Evolutionary conservation across 2,888 invertebrate species (phyloP).

Genomic region (Fabriciana adippe): DNA sequence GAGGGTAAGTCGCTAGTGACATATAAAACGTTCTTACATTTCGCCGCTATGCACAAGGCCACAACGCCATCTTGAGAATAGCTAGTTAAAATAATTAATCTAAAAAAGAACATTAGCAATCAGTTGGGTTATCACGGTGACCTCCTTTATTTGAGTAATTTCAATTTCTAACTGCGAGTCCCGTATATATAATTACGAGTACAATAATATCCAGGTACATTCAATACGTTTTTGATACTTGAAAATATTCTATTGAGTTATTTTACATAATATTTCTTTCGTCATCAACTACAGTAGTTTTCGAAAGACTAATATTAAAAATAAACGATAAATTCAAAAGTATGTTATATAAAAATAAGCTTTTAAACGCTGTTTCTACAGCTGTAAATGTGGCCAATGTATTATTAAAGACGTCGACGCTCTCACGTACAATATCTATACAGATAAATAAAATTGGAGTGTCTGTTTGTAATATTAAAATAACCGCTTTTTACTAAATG

Average conservation of each 20-base stretch:
- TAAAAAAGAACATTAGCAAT: slow-evolving; percentile 30
- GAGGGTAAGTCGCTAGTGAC: not conserved
- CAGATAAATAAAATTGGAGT: too few relatives aligned
- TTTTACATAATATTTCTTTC: not conserved
- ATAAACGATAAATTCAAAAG: too few relatives aligned
- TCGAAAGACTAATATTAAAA: too few relatives aligned
- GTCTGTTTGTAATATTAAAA: too few relatives aligned
- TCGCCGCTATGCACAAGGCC: slow-evolving; percentile 14
- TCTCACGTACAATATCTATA: too few relatives aligned
- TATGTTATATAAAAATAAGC: too few relatives aligned
- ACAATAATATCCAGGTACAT: not conserved
- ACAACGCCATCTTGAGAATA: slow-evolving; percentile 5
- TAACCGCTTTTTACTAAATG: too few relatives aligned
- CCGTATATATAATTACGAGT: not conserved
- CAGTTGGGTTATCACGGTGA: slow-evolving; percentile 14
- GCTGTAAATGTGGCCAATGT: too few relatives aligned
- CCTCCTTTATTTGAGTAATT: slow-evolving; percentile 5
- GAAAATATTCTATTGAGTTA: not conserved
- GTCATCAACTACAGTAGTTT: too few relatives aligned
- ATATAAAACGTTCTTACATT: not conserved
- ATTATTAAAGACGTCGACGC: too few relatives aligned
- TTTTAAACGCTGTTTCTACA: too few relatives aligned
- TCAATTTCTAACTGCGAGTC: not conserved
- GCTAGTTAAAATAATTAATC: slow-evolving; percentile 26
- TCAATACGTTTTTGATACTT: not conserved